Evolutionary conservation across 2,888 invertebrate species (phyloP), one percentile per base, ranked within the genome.

Genomic region (Odontothrips loti): DNA sequence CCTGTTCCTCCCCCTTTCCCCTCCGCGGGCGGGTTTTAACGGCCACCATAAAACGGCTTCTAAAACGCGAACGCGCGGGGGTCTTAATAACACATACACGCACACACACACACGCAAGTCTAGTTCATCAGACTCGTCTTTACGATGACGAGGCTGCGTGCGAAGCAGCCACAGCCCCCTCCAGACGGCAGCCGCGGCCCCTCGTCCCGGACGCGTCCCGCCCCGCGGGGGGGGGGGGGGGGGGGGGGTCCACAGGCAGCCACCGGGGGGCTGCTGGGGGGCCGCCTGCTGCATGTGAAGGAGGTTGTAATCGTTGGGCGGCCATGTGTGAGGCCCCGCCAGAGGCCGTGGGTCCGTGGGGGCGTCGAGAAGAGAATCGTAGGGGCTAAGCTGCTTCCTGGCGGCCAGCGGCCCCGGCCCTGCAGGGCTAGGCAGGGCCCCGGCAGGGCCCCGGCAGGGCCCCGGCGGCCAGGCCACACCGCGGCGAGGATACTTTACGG

Each of bases 71-170:
- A 43, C 34, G 58, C 20, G 20, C 58, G 58, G 58, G 68, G 68
- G 23, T 75, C 68, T 75, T 75, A 75, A 75, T 75, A 68, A 68
- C 68, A n/a, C 68, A 68, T 68, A 75, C 68, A 75, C 34, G 34
- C 34, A 43, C 34, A 43, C 34, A 43, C 34, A 43, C 34, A 43
- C 34, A 43, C 34, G 51, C 51, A 51, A 75, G 68, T 75, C 68
- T 75, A 75, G 68, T 75, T 75, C 68, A 75, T 75, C 68, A 75
- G 68, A 8, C 58, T 27, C 27, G 23, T 23, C 68, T 75, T 75
- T 75, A 75, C 68, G 68, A 75, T 27, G 68, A 12, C 23, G 68
- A 12, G 23, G 68, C 27, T 27, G 68, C 68, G 68, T 75, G 23
- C 68, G 68, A 75, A 12, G 1, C 27, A 10, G 1, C 12, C 10